Conservation (phyloP, 2,888 invertebrate genomes). For the Folsomia manolachei region DNA sequence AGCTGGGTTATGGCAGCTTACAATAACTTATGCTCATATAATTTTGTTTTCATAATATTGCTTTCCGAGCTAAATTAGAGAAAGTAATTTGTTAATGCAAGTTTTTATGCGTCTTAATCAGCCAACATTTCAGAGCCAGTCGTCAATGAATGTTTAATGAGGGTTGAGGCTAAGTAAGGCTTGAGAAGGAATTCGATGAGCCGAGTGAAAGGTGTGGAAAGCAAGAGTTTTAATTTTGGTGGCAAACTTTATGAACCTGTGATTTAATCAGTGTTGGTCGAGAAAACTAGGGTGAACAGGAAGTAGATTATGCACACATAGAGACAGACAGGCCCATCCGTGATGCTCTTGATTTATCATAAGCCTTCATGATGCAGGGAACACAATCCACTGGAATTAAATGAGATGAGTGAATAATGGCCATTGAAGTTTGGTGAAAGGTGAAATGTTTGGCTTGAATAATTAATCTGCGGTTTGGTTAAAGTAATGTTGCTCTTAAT, state of each 20-base stretch:
- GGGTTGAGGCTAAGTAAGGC: not conserved
- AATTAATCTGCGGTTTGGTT: conserved; percentile 18
- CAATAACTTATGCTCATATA: too few relatives aligned
- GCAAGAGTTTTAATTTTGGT: conserved; percentile 11
- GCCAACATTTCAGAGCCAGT: not conserved
- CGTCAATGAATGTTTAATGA: conserved; percentile 6
- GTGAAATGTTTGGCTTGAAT: conserved; percentile 18
- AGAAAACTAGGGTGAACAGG: not conserved
- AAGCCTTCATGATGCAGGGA: not conserved
- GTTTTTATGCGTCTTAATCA: not conserved
- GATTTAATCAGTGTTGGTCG: conserved; percentile 4
- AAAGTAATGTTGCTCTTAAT: conserved; percentile 13
- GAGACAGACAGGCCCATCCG: too few relatives aligned
- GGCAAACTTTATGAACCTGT: not conserved
- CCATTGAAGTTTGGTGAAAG: conserved; percentile 18
- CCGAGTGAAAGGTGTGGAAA: conserved; percentile 9
- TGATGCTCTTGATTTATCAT: not conserved
- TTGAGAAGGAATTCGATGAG: not conserved
- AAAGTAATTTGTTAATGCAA: not conserved
- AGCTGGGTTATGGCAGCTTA: too few relatives aligned
- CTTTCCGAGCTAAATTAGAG: too few relatives aligned
- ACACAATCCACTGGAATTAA: not conserved
- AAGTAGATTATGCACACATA: not conserved
- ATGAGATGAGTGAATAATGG: conserved; percentile 21
- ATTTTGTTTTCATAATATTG: too few relatives aligned